phyloP scores from a whole-genome alignment of 2,888 invertebrate species.

The Shargacucullia verbasci region DNA sequence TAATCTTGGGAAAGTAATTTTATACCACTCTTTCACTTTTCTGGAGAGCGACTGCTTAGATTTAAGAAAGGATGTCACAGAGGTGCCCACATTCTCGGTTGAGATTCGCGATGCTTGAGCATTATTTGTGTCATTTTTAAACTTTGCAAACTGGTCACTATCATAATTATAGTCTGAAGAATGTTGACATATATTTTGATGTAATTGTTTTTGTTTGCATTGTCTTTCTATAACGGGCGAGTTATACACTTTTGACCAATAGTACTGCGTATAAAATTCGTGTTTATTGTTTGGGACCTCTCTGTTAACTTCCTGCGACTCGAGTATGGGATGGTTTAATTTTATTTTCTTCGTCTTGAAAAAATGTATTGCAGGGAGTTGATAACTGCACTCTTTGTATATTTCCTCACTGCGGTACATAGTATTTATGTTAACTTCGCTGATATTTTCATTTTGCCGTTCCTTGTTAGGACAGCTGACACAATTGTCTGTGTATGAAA shows the following conservation, averaged over 20 bases:
- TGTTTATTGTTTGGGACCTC: slow-evolving; percentile 19
- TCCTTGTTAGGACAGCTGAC: slow-evolving; percentile 26
- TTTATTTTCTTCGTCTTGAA: slow-evolving; percentile 21
- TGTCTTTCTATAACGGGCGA: slow-evolving; percentile 61
- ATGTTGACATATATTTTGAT: slow-evolving; percentile 7
- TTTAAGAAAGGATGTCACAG: slow-evolving; percentile 57
- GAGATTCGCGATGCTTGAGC: slow-evolving; percentile 30
- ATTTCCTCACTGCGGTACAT: slow-evolving; percentile 65
- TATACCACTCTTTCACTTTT: slow-evolving; percentile 52
- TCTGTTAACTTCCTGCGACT: slow-evolving; percentile 22
- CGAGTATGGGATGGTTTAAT: slow-evolving; percentile 4
- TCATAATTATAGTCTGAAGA: slow-evolving; percentile 8
- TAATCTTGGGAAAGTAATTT: slow-evolving; percentile 60
- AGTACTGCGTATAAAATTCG: slow-evolving; percentile 46
- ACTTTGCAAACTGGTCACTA: slow-evolving; percentile 11
- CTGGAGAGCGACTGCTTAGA: slow-evolving; percentile 30
- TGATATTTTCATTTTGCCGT: slow-evolving; percentile 48
- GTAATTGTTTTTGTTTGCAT: slow-evolving; percentile 24
- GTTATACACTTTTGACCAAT: slow-evolving; percentile 73
- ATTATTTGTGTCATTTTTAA: slow-evolving; percentile 7
- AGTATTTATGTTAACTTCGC: slow-evolving; percentile 58
- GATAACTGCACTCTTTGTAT: slow-evolving; percentile 76
- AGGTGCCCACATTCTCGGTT: slow-evolving; percentile 60
- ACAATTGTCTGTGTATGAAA: slow-evolving; percentile 50
- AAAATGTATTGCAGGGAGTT: slow-evolving; percentile 40